Evolutionary conservation across 2,797 vertebrate genomes (phyloP).

Genomic region (Anguilla megastoma): DNA sequence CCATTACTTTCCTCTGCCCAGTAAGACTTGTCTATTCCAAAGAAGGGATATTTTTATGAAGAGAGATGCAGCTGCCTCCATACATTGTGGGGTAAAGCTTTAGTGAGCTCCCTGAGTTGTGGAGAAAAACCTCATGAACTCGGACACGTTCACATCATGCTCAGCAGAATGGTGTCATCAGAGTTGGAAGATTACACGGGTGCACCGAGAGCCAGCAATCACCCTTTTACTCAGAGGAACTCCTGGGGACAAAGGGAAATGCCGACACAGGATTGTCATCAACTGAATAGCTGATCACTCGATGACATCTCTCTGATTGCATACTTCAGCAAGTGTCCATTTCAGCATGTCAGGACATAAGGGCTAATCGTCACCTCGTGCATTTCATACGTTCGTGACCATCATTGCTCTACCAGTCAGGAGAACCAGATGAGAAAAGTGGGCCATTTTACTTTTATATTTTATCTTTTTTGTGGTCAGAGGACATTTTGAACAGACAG

Average conservation of each 20-base stretch:
- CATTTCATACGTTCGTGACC: background rate
- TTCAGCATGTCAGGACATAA: background rate
- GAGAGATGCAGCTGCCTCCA: background rate
- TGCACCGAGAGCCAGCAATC: background rate
- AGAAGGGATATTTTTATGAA: background rate
- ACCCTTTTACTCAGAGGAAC: background rate
- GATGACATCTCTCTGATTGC: background rate
- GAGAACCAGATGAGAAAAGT: background rate
- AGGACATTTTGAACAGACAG: background rate
- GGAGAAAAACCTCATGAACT: background rate
- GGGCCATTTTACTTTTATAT: background rate
- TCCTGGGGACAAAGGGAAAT: background rate
- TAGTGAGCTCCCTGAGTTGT: background rate
- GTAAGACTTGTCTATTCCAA: conserved; percentile 3
- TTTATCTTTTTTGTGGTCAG: background rate
- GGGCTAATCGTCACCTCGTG: background rate
- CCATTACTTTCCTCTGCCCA: background rate
- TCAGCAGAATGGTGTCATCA: background rate
- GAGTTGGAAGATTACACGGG: background rate
- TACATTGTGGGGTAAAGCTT: background rate
- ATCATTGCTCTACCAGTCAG: background rate
- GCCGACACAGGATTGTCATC: background rate
- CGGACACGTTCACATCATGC: background rate
- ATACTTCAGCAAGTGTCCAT: background rate
- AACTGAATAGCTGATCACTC: background rate